Base-by-base conservation (phyloP, 1,140 invertebrate species). In the Drosophila kikkawai region DNA sequence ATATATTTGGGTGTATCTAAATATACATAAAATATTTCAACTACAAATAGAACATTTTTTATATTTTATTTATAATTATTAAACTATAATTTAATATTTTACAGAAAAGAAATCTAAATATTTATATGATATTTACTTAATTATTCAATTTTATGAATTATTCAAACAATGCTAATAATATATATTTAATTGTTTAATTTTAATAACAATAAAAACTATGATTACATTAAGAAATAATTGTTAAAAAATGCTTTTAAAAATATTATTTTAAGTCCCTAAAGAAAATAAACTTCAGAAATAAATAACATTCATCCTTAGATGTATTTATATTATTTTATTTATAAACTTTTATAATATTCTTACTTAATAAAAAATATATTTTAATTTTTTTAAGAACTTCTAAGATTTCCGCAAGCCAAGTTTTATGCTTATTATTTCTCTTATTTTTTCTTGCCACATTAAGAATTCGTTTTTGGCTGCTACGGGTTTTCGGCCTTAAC, bases 401-500 rank as follows among this genome's bases (percentile, higher is more conserved):
- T 8, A 7, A 15, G 3, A 26, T 47, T 26, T 45, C 44, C 44
- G 12, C 22, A 47, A 22, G 3, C 19, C 44, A 1, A 22, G 12
- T 13, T 22, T 48, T 15, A 8, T 26, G 26, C 8, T 4, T 48
- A 48, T 11, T 15, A 39, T 39, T 39, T 55, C 7, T 19, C 13
- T n/a, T 5, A 12, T 29, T 13, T 17, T 7, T 26, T 37, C 3
- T 22, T 29, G 17, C 44, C 15, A 19, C 22, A 17, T 45, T 53
- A 26, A 34, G 8, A 61, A n/a, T 55, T 39, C 8, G 34, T 0
- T 36, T 19, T 36, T 53, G 17, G 17, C 41, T 36, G 39, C 34
- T 26, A 9, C 26, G 29, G 12, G 32, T 15, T 61, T 26, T 22
- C n/a, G 44, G n/a, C 29, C 22, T n/a, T 22, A 61, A 67, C 66